phyloP scores from a whole-genome alignment of 2,113 vertebrate genomes.

The Gambusia affinis region DNA sequence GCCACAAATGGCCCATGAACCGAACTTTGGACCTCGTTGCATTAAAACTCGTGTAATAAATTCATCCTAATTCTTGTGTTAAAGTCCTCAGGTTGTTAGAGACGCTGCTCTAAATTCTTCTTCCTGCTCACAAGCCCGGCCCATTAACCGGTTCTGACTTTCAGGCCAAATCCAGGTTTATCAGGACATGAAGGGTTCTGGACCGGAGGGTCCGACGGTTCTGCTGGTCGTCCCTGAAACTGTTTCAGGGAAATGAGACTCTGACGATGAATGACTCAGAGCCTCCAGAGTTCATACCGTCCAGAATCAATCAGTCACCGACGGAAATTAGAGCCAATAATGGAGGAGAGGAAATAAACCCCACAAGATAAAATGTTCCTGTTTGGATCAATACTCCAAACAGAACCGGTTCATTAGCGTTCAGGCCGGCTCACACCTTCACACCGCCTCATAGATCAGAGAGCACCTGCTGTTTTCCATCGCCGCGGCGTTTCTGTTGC shows the following conservation, averaged over 20 bases:
- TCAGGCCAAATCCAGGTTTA: too few relatives aligned
- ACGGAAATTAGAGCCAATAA: constrained; percentile 15
- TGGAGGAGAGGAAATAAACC: neutral
- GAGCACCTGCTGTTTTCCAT: neutral
- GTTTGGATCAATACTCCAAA: constrained; percentile 28
- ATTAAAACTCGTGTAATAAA: too few relatives aligned
- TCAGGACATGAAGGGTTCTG: too few relatives aligned
- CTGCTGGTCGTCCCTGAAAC: neutral
- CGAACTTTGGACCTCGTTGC: too few relatives aligned
- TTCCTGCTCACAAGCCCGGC: too few relatives aligned
- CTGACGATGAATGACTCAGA: neutral
- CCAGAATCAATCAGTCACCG: constrained; percentile 5
- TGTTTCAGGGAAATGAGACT: neutral
- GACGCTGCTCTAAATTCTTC: too few relatives aligned
- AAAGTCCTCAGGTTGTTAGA: too few relatives aligned
- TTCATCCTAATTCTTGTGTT: too few relatives aligned
- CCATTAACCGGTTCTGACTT: too few relatives aligned
- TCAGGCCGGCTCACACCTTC: constrained; percentile 16
- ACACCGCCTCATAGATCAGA: neutral
- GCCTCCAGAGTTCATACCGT: constrained; percentile 13
- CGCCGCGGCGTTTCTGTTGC: too few relatives aligned
- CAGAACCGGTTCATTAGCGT: constrained; percentile 52
- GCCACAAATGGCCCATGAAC: too few relatives aligned
- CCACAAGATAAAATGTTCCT: constrained; percentile 18
- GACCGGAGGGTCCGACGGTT: neutral